phyloP scores from a whole-genome alignment of 2,797 vertebrate species.

The Eidolon dupreanum region DNA sequence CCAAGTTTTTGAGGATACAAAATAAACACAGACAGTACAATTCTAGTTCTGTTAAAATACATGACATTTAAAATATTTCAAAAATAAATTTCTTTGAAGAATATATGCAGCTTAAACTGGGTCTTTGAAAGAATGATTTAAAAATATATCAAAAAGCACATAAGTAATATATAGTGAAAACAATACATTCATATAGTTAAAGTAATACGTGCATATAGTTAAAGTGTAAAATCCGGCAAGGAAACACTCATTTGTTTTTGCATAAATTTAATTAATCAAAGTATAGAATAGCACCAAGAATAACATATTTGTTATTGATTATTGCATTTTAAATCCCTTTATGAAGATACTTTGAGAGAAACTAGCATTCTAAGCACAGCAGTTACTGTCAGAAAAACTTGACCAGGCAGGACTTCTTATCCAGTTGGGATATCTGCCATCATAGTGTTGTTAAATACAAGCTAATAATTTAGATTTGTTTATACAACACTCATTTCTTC shows the following conservation, averaged over 20 bases:
- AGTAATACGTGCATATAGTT: not conserved
- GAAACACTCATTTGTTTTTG: not conserved
- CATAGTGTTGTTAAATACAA: not conserved
- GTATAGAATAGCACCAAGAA: not conserved
- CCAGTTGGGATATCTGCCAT: not conserved
- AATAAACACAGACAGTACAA: not conserved
- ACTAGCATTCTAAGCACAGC: not conserved
- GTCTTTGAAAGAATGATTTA: not conserved
- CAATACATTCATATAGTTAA: not conserved
- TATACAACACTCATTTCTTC: not conserved
- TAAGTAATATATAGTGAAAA: not conserved
- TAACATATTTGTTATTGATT: not conserved
- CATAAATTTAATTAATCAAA: not conserved
- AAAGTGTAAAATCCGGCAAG: not conserved
- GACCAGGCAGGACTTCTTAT: not conserved
- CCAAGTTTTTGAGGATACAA: not conserved
- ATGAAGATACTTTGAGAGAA: not conserved
- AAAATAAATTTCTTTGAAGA: not conserved
- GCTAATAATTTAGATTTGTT: not conserved
- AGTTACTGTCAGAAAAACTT: not conserved
- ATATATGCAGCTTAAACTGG: not conserved
- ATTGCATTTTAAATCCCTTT: not conserved
- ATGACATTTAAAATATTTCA: not conserved
- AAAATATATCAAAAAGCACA: not conserved
- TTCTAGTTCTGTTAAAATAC: not conserved